Evolutionary conservation across 2,888 invertebrate species (phyloP).

Genomic region (Notocelia uddmanniana): DNA sequence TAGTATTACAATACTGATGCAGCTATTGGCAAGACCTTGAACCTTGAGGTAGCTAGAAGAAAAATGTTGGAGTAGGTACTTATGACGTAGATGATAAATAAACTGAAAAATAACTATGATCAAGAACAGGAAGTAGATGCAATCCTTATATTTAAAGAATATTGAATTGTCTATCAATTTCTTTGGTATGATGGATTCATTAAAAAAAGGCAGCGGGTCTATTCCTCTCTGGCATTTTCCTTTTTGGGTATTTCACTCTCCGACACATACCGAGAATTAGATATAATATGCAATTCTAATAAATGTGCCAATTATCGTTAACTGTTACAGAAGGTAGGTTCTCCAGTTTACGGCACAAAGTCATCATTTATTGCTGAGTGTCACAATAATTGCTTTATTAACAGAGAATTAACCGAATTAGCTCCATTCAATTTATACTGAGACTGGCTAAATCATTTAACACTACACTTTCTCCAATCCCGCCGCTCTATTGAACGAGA

Average conservation of each 20-base stretch:
- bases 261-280: too few relatives aligned
- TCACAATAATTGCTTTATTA: constrained; percentile 14
- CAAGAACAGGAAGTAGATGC: background rate
- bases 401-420: constrained; percentile 20
- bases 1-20: background rate
- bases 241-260: too few relatives aligned
- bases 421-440: constrained; percentile 23
- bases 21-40: background rate
- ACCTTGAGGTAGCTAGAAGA: background rate
- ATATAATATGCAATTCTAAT: too few relatives aligned
- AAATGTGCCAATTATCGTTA: too few relatives aligned
- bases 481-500: constrained; percentile 49
- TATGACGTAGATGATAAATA: background rate
- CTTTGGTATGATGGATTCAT: too few relatives aligned
- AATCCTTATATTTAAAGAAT: background rate
- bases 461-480: constrained; percentile 32
- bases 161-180: too few relatives aligned
- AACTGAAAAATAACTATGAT: background rate
- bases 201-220: too few relatives aligned
- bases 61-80: background rate
- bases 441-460: constrained; percentile 33
- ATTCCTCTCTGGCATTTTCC: too few relatives aligned
- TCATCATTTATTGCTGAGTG: background rate
- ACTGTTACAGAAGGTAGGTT: too few relatives aligned
- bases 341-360: too few relatives aligned